Evolutionary conservation across 2,113 vertebrate genomes (phyloP), one percentile per base, ranked within the genome.

Genomic region (Zosterops japonicus): DNA sequence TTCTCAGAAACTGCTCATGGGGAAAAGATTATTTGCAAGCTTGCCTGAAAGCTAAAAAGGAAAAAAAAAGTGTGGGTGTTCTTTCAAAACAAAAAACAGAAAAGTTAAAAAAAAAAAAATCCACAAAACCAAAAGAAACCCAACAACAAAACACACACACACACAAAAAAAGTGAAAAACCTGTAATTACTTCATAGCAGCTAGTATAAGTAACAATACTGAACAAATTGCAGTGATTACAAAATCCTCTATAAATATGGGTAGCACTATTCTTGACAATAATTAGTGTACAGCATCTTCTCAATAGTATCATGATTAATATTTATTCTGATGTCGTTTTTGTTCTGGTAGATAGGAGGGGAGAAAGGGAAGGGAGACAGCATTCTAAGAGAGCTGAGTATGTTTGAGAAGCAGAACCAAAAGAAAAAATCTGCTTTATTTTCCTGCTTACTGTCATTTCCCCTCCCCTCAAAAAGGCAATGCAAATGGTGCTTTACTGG

Each of bases 401-500:
- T 70, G 57, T 96, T 94, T 96, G 67, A 83, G 80, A 91, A 78
- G 63, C 60, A 92, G 87, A 90, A 94, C 55, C 72, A 87, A 56
- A 90, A 92, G 39, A 89, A 76, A 67, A 96, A 95, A 86, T 49
- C 60, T 90, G 72, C 46, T 97, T 97, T 98, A 92, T 97, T 95
- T 97, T 95, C 85, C 69, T 97, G 89, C 78, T 92, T 91, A 89
- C 84, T 97, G 90, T 97, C 94, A 94, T 90, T 77, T 60, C 41
- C 68, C 78, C 83, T 88, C 67, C 74, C 49, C 60, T 93, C 60
- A 76, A 92, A 94, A 96, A 97, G 91, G 96, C 95, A 93, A 94
- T 97, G 96, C 78, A 97, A 97, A 98, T 96, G 69, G 78, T 96
- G 93, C 94, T 97, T 96, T 96, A 96, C 97, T 97, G 91, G 95